A percentile compares a stretch with the other conserved stretches of the same genome.
These are phyloP conservation scores for Napeogenes inachia DNA, from an alignment of 2,888 invertebrate genomes.

Conservation along the genomic window DNA sequence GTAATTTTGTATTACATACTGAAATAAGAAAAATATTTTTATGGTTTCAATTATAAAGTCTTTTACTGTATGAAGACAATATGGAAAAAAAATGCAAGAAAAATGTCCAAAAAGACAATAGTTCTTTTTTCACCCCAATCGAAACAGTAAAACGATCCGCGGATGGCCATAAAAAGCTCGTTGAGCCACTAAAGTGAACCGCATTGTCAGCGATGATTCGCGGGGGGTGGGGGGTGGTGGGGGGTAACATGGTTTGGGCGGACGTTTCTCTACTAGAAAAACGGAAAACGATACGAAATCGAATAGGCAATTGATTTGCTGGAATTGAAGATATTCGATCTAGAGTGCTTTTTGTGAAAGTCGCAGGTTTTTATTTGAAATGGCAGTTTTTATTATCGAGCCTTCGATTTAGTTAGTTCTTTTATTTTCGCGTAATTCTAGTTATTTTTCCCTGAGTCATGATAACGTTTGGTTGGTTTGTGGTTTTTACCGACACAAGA, in stretches of 20 bases:
- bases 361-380: not conserved
- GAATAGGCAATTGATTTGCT: conserved; percentile 62
- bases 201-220: conserved; percentile 69
- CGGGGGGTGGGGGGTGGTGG: conserved; percentile 36
- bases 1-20: too few relatives aligned
- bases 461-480: too few relatives aligned
- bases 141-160: conserved; percentile 67
- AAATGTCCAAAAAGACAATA: conserved; percentile 44
- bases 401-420: not conserved
- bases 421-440: not conserved
- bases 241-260: conserved; percentile 71
- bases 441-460: too few relatives aligned
- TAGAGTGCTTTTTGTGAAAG: not conserved
- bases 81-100: conserved; percentile 27
- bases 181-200: conserved; percentile 66
- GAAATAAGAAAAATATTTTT: too few relatives aligned
- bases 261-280: conserved; percentile 69
- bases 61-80: conserved; percentile 9
- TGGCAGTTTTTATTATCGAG: too few relatives aligned
- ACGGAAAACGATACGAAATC: conserved; percentile 52
- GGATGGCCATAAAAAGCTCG: conserved; percentile 74
- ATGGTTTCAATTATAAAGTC: too few relatives aligned
- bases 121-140: conserved; percentile 48
- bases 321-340: conserved; percentile 18
- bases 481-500: too few relatives aligned